Percentiles rank a stretch among this genome's conserved stretches.
Conservation (phyloP, 2,797 vertebrate species). For the Xenentodon cancila region DNA sequence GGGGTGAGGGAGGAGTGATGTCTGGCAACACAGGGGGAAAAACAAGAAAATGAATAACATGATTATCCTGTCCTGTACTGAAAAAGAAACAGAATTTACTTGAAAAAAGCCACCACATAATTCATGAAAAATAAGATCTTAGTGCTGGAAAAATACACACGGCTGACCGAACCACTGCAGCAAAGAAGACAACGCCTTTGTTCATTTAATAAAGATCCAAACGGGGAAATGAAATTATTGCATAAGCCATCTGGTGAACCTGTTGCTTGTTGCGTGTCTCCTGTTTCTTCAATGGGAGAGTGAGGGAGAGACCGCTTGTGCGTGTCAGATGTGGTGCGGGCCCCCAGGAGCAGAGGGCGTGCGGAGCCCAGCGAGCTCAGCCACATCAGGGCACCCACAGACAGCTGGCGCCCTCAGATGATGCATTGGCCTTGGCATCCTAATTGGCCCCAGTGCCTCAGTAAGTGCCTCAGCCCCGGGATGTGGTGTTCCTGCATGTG, state of each 20-base stretch:
- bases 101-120: slow-evolving; percentile 29
- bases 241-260: slow-evolving; percentile 36
- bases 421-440: slow-evolving; percentile 73
- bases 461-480: slow-evolving; percentile 30
- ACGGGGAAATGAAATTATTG: slow-evolving; percentile 21
- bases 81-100: slow-evolving; percentile 37
- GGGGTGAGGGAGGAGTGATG: slow-evolving; percentile 31
- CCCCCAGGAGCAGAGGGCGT: slow-evolving; percentile 59
- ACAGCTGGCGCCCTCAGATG: slow-evolving; percentile 76
- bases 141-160: slow-evolving; percentile 23
- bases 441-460: slow-evolving; percentile 75
- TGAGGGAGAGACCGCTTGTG: slow-evolving; percentile 17
- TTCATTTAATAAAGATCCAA: slow-evolving; percentile 37
- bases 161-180: slow-evolving; percentile 17
- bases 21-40: slow-evolving; percentile 22
- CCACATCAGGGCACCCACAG: slow-evolving; percentile 70
- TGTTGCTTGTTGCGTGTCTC: slow-evolving; percentile 51
- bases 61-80: slow-evolving; percentile 15
- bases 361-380: slow-evolving; percentile 58
- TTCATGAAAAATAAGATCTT: slow-evolving; percentile 42
- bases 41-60: slow-evolving; percentile 32
- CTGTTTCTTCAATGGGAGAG: slow-evolving; percentile 5
- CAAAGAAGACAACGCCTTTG: slow-evolving; percentile 16
- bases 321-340: slow-evolving; percentile 54
- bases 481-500: slow-evolving; percentile 51